Evolutionary conservation across 2,888 invertebrate species (phyloP).

Genomic region (Coecobrya sp.): DNA sequence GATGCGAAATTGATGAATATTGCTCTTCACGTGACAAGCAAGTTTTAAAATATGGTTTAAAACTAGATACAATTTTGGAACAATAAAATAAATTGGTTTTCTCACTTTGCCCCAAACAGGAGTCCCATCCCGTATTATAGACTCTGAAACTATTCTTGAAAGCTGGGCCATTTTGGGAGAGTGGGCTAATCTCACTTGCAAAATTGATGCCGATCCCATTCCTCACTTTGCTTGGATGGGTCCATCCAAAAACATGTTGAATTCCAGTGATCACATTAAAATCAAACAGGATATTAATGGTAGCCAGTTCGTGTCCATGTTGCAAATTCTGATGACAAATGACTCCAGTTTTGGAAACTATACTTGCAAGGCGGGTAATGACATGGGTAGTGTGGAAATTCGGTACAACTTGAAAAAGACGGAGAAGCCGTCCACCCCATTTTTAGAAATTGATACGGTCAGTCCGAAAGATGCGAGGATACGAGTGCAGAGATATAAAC

Average conservation of each 20-base stretch:
- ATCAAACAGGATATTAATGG: slow-evolving; percentile 79
- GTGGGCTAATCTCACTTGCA: slow-evolving; percentile 82
- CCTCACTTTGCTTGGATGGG: slow-evolving; percentile 82
- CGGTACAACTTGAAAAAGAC: slow-evolving; percentile 76
- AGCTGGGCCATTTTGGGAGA: slow-evolving; percentile 78
- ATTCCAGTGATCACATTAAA: slow-evolving; percentile 77
- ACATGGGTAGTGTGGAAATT: slow-evolving; percentile 75
- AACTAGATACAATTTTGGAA: too few relatives aligned
- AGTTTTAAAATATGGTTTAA: background rate
- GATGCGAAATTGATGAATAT: slow-evolving; percentile 82
- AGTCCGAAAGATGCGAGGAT: slow-evolving; percentile 76
- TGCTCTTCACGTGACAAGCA: slow-evolving; percentile 77
- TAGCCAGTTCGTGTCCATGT: slow-evolving; percentile 64
- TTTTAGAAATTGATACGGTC: slow-evolving; percentile 80
- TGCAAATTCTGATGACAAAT: slow-evolving; percentile 71
- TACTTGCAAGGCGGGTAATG: slow-evolving; percentile 76
- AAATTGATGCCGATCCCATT: slow-evolving; percentile 81
- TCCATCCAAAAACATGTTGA: slow-evolving; percentile 66
- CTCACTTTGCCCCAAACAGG: slow-evolving; percentile 52
- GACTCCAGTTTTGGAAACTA: slow-evolving; percentile 80
- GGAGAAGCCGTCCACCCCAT: slow-evolving; percentile 79
- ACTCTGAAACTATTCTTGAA: slow-evolving; percentile 75
- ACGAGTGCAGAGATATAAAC: slow-evolving; percentile 76
- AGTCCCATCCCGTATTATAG: slow-evolving; percentile 76
- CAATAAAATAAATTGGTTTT: background rate